phyloP scores from a whole-genome alignment of 2,113 vertebrate species.

The Pluvialis apricaria region DNA sequence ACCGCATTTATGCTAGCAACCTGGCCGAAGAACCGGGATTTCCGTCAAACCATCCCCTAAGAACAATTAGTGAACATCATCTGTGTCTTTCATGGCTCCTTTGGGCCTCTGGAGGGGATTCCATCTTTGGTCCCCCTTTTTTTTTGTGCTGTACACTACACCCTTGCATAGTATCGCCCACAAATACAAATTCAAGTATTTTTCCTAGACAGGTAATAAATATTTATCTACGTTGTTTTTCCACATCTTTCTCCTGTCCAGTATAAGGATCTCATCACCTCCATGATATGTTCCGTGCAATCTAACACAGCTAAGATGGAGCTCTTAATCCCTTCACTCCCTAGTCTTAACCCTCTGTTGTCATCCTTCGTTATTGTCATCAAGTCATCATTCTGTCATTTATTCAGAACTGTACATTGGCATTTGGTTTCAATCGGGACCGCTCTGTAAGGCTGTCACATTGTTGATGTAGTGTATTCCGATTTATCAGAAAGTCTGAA shows the following conservation, averaged over 20 bases:
- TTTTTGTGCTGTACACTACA: not conserved
- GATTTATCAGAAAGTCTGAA: not conserved
- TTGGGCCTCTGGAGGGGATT: not conserved
- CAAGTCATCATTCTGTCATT: not conserved
- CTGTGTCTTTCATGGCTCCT: not conserved
- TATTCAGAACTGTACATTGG: not conserved
- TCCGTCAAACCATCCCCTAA: not conserved
- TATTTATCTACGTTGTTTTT: not conserved
- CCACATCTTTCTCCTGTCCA: not conserved
- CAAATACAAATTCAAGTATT: not conserved
- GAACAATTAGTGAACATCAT: not conserved
- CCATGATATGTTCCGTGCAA: not conserved
- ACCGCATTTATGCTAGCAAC: not conserved
- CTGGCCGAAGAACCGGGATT: not conserved
- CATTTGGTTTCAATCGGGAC: not conserved
- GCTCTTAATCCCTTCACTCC: not conserved
- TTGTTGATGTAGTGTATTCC: not conserved
- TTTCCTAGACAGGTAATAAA: not conserved
- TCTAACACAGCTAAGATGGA: not conserved
- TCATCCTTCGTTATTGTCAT: not conserved
- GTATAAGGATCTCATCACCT: not conserved
- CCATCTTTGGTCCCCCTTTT: not conserved
- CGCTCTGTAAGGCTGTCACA: not conserved
- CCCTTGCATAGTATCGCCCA: not conserved
- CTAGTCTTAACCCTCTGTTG: not conserved